phyloP scores from a whole-genome alignment of 2,113 vertebrate species.

The Cyphomyrus plagiostoma region DNA sequence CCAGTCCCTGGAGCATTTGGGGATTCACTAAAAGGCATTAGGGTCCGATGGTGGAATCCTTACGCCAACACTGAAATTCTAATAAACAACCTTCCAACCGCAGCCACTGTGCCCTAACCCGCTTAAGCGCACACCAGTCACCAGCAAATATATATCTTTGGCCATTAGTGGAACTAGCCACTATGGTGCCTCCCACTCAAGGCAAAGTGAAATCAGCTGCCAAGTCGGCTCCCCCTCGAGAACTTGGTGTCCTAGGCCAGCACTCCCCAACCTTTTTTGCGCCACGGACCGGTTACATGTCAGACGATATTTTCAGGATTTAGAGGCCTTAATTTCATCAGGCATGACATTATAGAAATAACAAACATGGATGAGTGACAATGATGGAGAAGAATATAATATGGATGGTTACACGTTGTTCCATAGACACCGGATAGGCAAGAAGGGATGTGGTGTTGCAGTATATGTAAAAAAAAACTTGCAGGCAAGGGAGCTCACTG shows the following conservation, averaged over 20 bases:
- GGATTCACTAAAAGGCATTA: background rate
- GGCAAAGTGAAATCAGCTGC: background rate
- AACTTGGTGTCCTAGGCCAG: background rate
- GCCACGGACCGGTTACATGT: too few species aligned
- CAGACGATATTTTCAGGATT: too few species aligned
- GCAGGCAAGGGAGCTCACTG: too few species aligned
- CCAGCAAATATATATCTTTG: background rate
- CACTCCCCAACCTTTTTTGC: too few species aligned
- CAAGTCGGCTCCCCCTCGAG: background rate
- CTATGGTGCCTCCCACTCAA: background rate
- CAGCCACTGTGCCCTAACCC: background rate
- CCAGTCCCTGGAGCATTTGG: background rate
- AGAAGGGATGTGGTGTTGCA: too few species aligned
- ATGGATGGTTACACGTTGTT: too few species aligned
- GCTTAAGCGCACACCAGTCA: background rate
- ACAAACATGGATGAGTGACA: too few species aligned
- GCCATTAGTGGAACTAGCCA: background rate
- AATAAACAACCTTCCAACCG: background rate
- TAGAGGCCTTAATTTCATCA: too few species aligned
- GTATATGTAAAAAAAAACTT: too few species aligned
- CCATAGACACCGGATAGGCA: too few species aligned
- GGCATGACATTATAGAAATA: too few species aligned
- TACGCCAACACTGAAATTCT: background rate
- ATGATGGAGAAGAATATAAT: too few species aligned
- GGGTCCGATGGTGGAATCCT: background rate